A percentile compares a stretch with the other conserved stretches of the same genome.
Conservation (phyloP, 35 echinoderm and acorn worm species). For the Anneissia japonica region DNA sequence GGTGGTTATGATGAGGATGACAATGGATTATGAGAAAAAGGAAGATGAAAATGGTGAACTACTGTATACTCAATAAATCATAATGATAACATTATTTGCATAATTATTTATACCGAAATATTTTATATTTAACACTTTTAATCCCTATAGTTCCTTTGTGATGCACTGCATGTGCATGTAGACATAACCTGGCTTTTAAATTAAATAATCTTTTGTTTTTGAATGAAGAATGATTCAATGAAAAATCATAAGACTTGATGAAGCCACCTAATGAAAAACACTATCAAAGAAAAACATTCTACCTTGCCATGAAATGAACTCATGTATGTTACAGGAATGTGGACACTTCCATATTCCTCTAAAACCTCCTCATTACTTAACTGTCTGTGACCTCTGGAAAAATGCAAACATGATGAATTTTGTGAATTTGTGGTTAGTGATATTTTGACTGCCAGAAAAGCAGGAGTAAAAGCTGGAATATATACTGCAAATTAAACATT, state of each 20-base stretch:
- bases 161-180: not conserved
- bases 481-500: not conserved
- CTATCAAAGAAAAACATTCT: no score
- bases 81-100: no score
- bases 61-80: no score
- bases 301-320: slow-evolving; percentile 31
- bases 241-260: not conserved
- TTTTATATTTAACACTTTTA: not conserved
- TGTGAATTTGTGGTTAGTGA: no score
- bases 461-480: not conserved
- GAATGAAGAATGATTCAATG: not conserved
- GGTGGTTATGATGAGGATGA: no score
- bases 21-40: no score
- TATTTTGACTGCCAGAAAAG: no score
- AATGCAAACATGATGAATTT: no score
- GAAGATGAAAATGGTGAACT: no score
- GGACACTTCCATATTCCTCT: slow-evolving; percentile 66
- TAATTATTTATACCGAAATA: no score
- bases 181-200: not conserved
- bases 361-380: slow-evolving; percentile 63
- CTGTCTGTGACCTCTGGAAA: slow-evolving; percentile 47
- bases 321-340: slow-evolving; percentile 64
- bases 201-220: not conserved
- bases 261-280: not conserved
- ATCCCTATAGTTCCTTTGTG: not conserved